A percentile compares a stretch with the other conserved stretches of the same genome.
These are phyloP conservation scores for Erebia palarica DNA, from an alignment of 2,888 invertebrate genomes.

Conservation along the genomic window DNA sequence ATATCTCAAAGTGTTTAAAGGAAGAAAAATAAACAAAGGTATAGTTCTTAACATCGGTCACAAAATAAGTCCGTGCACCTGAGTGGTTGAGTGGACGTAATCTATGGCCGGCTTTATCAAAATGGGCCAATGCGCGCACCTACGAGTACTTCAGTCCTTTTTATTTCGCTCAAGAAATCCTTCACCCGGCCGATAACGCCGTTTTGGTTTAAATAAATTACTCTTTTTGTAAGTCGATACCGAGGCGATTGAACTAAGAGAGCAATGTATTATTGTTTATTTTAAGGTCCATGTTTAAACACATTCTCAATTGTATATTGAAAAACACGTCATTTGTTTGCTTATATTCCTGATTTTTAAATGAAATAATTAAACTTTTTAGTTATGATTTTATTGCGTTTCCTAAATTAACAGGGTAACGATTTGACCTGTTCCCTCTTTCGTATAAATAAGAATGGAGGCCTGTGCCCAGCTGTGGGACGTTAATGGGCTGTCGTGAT, in stretches of 20 bases:
- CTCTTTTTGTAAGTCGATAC: constrained; percentile 34
- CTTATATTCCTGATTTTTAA: constrained; percentile 20
- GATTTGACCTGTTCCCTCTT: too few relatives aligned
- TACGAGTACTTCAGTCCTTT: constrained; percentile 51
- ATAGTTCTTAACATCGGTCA: constrained; percentile 41
- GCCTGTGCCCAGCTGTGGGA: too few relatives aligned
- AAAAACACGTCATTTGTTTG: constrained; percentile 12
- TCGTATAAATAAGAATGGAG: too few relatives aligned
- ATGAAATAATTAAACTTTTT: constrained; percentile 28
- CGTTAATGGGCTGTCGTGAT: too few relatives aligned
- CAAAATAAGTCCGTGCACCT: constrained; percentile 48
- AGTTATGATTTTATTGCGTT: too few relatives aligned
- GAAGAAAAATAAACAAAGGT: constrained; percentile 38
- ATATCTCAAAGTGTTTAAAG: constrained; percentile 25
- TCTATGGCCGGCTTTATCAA: constrained; percentile 76
- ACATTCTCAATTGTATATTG: constrained; percentile 7
- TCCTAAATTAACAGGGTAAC: too few relatives aligned
- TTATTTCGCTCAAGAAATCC: constrained; percentile 55
- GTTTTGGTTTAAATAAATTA: constrained; percentile 55
- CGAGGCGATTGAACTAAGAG: constrained; percentile 27
- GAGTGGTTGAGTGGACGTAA: constrained; percentile 63
- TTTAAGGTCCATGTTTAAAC: neutral
- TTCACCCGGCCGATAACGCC: constrained; percentile 52
- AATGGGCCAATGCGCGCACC: constrained; percentile 76
- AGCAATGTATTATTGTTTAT: constrained; percentile 30